A percentile compares a stretch with the other conserved stretches of the same genome.
Conservation (phyloP, 1,140 invertebrate genomes). For the Cydia amplana region DNA sequence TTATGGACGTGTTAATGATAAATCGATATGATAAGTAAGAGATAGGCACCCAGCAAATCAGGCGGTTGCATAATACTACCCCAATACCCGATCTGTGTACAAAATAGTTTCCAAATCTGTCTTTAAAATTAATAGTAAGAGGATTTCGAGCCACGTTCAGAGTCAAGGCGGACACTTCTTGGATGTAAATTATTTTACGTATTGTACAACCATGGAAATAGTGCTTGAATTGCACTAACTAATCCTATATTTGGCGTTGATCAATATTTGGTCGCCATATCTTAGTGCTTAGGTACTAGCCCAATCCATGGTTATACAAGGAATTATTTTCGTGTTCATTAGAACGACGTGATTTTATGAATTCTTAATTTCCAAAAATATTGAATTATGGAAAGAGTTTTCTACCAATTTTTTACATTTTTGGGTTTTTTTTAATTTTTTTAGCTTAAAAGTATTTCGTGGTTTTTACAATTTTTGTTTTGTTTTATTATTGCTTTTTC, state of each 20-base stretch:
- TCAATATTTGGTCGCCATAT: not conserved
- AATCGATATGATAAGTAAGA: slow-evolving; percentile 61
- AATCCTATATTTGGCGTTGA: not conserved
- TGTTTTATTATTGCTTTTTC: not conserved
- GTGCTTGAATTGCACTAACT: not conserved
- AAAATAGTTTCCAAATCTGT: slow-evolving; percentile 68
- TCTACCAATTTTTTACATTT: not conserved
- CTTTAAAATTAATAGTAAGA: slow-evolving; percentile 55
- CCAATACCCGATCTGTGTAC: slow-evolving; percentile 73
- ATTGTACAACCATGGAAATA: not conserved
- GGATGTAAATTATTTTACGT: not conserved
- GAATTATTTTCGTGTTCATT: slow-evolving; percentile 1
- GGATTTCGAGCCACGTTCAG: slow-evolving; percentile 55
- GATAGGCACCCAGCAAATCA: slow-evolving; percentile 52
- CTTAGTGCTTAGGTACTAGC: too few relatives aligned
- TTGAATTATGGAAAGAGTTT: slow-evolving; percentile 14
- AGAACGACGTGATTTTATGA: not conserved
- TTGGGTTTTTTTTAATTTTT: slow-evolving; percentile 7
- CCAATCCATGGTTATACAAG: not conserved
- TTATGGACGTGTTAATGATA: slow-evolving; percentile 70
- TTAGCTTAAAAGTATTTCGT: not conserved
- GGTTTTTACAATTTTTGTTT: slow-evolving; percentile 11
- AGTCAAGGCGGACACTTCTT: slow-evolving; percentile 25
- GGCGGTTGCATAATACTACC: slow-evolving; percentile 74
- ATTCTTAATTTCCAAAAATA: not conserved